A percentile compares a stretch with the other conserved stretches of the same genome.
phyloP scores from a whole-genome alignment of 2,888 invertebrate genomes.

The Megalurothrips usitatus region DNA sequence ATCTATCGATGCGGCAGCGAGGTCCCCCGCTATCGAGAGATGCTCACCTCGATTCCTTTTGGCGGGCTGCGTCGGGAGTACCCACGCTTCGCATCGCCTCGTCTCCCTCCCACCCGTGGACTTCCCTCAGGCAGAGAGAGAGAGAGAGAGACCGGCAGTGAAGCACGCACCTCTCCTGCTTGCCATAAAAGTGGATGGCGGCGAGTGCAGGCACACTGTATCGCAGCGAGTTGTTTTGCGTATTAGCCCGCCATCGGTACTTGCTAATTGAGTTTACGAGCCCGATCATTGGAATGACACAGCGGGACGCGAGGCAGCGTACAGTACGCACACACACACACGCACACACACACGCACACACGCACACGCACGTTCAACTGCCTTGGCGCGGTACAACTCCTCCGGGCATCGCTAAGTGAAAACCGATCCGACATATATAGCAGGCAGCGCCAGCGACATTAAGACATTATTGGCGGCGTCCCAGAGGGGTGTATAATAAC shows the following conservation, averaged over 20 bases:
- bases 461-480: neutral
- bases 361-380: neutral
- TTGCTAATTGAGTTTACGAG: constrained; percentile 24
- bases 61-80: no score
- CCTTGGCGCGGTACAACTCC: neutral
- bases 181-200: constrained; percentile 16
- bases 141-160: no score
- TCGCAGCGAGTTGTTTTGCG: constrained; percentile 5
- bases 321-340: neutral
- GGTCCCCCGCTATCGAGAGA: neutral
- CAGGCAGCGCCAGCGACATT: neutral
- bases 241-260: constrained; percentile 22
- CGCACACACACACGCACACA: neutral
- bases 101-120: no score
- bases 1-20: neutral
- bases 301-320: neutral
- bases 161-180: neutral
- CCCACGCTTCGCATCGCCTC: no score
- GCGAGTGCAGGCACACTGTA: neutral
- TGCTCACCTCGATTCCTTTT: no score
- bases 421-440: constrained; percentile 6
- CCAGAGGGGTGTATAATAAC: no score
- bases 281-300: constrained; percentile 2
- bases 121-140: no score
- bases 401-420: neutral